Base-by-base conservation (phyloP, 2,888 invertebrate genomes). In the Pimpla rufipes region DNA sequence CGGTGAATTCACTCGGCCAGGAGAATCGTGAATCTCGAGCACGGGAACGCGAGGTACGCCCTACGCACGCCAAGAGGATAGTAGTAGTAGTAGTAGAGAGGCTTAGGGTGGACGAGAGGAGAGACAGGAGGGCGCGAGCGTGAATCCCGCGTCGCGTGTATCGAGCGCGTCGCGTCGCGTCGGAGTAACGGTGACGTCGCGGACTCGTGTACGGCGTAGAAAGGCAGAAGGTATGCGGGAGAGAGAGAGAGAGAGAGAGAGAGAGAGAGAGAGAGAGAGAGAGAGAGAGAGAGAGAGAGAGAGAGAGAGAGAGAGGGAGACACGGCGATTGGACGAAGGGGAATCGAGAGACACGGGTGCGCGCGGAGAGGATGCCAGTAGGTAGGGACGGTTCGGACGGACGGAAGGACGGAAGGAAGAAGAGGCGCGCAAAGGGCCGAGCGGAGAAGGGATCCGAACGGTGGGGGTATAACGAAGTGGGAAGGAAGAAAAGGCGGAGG, bases 141-240 rank as follows among this genome's bases (percentile, higher is more conserved):
- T 74, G 40, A 78, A 68, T 71, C 55, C 78, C 62, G n/a, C n/a
- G 68, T 59, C 21, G 74, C 64, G 64, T 67, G 79, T 83, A 83
- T 83, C 76, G 83, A 83, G 79, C 79, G 79, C 79, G 79, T 75
- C 79, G 79, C 79, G 79, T 75, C 79, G 52, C 74, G 74, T 66
- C 64, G 83, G 47, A 76, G 83, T 75, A 80, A 83, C 76, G 83
- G 64, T 74, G 74, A 68, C 68, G 78, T 78, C 67, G 81, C 42
- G 45, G 62, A 52, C 70, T 68, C 68, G 59, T 42, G 21, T 59
- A 37, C 59, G 62, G 59, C 35, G 62, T 23, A 55, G 55, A 23
- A 35, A 47, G 62, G 73, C 45, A 74, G 73, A 62, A 45, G 45
- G 35, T 18, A 45, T 16, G 64, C 1, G 23, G 47, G 13, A 29